Conservation (phyloP, 2,113 vertebrate genomes). For the Myrmecophaga tridactyla region DNA sequence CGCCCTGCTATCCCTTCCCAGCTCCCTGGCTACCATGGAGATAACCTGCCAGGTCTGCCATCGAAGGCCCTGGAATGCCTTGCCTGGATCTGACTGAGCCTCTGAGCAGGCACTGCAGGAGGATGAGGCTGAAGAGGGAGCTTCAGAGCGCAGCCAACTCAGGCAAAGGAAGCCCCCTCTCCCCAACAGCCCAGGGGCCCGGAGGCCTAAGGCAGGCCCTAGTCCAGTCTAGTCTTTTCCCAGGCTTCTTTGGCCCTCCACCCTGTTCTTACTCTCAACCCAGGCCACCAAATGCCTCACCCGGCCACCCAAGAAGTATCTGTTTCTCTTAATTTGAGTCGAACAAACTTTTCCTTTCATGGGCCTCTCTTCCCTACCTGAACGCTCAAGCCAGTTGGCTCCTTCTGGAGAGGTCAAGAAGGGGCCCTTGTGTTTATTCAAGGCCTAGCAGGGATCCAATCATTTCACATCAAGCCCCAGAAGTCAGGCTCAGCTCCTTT, state of each 20-base stretch:
- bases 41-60: not conserved
- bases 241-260: not conserved
- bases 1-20: not conserved
- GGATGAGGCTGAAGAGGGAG: not conserved
- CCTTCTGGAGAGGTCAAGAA: not conserved
- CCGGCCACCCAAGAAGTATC: slow-evolving; percentile 37
- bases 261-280: not conserved
- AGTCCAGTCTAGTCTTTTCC: not conserved
- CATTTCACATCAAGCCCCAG: not conserved
- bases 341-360: slow-evolving; percentile 36
- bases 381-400: slow-evolving; percentile 28
- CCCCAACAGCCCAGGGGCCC: not conserved
- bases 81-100: not conserved
- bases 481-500: not conserved
- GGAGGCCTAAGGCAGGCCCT: not conserved
- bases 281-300: slow-evolving; percentile 1
- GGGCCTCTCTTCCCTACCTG: slow-evolving; percentile 2
- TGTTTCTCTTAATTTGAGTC: slow-evolving; percentile 16
- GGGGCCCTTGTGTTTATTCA: not conserved
- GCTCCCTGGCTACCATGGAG: not conserved
- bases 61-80: not conserved
- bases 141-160: not conserved
- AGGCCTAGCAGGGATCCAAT: not conserved
- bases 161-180: not conserved
- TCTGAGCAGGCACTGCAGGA: not conserved